phyloP scores from a whole-genome alignment of 2,113 vertebrate genomes.

The Setophaga petechia region DNA sequence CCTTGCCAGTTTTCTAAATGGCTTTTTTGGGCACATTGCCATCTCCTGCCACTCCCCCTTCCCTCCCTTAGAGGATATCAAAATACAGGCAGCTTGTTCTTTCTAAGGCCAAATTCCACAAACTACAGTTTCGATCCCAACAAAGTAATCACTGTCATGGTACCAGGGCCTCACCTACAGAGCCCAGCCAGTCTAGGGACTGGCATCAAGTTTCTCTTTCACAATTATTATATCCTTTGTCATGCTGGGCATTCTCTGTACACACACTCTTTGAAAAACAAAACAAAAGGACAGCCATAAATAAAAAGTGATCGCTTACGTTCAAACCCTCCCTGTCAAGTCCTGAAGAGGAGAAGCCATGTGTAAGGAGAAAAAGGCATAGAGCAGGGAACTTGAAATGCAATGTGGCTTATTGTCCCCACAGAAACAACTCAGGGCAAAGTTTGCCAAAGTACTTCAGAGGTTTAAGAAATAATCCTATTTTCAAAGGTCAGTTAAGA shows the following conservation, averaged over 20 bases:
- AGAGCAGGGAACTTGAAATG: background rate
- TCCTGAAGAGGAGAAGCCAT: background rate
- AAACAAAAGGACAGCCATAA: constrained; percentile 1
- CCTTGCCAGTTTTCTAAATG: constrained; percentile 29
- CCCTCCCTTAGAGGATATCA: background rate
- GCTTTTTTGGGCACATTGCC: background rate
- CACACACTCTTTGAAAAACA: background rate
- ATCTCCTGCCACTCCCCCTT: background rate
- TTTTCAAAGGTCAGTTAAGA: constrained; percentile 58
- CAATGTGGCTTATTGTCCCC: background rate
- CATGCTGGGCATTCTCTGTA: background rate
- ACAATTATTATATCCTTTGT: background rate
- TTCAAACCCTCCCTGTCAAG: background rate
- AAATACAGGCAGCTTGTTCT: constrained; percentile 3
- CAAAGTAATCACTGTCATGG: constrained; percentile 4
- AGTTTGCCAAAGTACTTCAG: constrained; percentile 50
- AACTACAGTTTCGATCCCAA: background rate
- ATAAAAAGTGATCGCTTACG: background rate
- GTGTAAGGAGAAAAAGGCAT: background rate
- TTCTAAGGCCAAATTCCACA: background rate
- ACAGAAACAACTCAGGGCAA: background rate
- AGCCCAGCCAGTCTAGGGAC: background rate
- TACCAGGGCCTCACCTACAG: background rate
- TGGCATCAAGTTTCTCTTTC: constrained; percentile 12
- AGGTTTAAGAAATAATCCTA: constrained; percentile 54